These are phyloP conservation scores for Digitonthophagus gazella DNA, from an alignment of 2,888 invertebrate species.

Conservation along the genomic window DNA sequence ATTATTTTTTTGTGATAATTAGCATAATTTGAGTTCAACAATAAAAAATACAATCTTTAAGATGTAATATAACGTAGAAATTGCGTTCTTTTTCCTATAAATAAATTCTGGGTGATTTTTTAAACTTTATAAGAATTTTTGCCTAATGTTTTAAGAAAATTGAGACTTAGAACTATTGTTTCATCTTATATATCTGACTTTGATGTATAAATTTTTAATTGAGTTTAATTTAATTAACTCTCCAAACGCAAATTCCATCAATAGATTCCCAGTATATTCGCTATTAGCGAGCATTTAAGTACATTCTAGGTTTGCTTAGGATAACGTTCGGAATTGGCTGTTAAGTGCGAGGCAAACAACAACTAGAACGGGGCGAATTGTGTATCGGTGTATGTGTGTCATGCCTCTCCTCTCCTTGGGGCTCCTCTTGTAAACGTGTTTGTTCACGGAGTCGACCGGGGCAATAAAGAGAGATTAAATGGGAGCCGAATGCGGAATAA, in stretches of 20 bases:
- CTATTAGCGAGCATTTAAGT: slow-evolving; percentile 8
- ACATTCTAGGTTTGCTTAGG: slow-evolving; percentile 14
- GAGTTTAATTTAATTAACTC: neutral
- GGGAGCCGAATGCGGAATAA: slow-evolving; percentile 24
- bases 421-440: slow-evolving; percentile 10
- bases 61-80: no score
- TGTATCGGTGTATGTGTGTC: neutral
- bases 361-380: slow-evolving; percentile 2
- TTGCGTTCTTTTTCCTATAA: no score
- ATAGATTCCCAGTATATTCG: neutral
- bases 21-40: no score
- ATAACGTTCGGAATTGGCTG: slow-evolving; percentile 15
- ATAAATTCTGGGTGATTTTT: no score
- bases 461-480: slow-evolving; percentile 29
- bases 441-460: slow-evolving; percentile 14
- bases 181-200: no score
- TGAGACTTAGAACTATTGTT: no score
- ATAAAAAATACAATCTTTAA: no score
- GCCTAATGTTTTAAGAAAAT: no score
- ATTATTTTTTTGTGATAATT: no score
- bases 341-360: slow-evolving; percentile 12
- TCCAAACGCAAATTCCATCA: neutral
- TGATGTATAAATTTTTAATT: no score
- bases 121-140: no score
- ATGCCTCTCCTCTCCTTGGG: neutral